Conservation (phyloP, 2,113 vertebrate species). For the Psilopsiagon aurifrons region DNA sequence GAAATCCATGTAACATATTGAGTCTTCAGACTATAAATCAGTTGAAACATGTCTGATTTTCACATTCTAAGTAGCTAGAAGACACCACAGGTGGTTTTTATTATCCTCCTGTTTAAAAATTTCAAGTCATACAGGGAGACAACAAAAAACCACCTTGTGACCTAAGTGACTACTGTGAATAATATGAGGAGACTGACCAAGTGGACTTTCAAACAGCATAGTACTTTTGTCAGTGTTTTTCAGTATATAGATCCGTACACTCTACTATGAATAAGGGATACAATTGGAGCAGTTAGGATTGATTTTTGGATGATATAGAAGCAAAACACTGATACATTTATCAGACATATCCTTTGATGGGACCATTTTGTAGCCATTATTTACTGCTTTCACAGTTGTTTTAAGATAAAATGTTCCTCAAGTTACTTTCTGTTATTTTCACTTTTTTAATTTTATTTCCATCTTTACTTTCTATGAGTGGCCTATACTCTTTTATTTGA, state of each 20-base stretch:
- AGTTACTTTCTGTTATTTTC: background rate
- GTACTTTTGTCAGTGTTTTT: background rate
- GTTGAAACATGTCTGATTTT: background rate
- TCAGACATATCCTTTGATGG: background rate
- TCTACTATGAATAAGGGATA: background rate
- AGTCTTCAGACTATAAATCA: background rate
- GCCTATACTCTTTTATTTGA: background rate
- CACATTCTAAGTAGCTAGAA: background rate
- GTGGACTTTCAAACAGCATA: background rate
- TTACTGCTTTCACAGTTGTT: background rate
- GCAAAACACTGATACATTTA: background rate
- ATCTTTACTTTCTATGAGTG: background rate
- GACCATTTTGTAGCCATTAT: background rate
- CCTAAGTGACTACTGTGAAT: background rate
- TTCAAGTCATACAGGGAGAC: background rate
- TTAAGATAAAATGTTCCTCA: background rate
- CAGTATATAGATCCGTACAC: background rate
- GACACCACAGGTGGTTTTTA: background rate
- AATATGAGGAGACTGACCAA: background rate
- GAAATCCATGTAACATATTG: background rate
- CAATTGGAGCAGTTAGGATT: background rate
- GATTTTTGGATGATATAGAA: background rate
- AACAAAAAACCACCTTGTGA: background rate
- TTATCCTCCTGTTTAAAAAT: background rate
- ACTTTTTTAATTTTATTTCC: background rate